phyloP scores from a whole-genome alignment of 2,888 invertebrate species.

The Anodontia alba region DNA sequence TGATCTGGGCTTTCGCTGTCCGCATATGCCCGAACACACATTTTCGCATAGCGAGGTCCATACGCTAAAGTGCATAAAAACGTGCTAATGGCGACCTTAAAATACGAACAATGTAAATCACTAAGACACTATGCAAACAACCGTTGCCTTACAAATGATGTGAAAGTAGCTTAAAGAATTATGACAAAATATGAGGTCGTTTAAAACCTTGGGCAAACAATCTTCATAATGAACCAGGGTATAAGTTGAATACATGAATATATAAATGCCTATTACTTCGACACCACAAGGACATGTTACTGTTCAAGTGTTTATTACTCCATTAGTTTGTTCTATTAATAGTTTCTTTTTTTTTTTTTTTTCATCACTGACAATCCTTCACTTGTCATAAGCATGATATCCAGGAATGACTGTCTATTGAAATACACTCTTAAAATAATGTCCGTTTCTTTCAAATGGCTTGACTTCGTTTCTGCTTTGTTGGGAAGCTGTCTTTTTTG shows the following conservation, averaged over 20 bases:
- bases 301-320: not conserved
- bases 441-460: no score
- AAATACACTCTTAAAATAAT: no score
- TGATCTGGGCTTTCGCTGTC: no score
- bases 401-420: no score
- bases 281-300: not conserved
- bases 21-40: no score
- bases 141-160: not conserved
- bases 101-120: not conserved
- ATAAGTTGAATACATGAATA: not conserved
- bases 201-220: conserved; percentile 5
- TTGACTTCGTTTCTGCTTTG: no score
- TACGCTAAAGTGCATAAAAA: not conserved
- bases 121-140: not conserved
- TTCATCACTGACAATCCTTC: no score
- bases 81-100: not conserved
- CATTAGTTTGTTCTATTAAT: not conserved
- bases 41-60: no score
- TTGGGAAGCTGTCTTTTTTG: no score
- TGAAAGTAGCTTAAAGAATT: not conserved
- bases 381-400: no score
- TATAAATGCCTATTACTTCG: not conserved
- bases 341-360: not conserved
- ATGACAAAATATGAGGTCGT: conserved; percentile 10
- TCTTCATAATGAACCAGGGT: not conserved